Evolutionary conservation across 2,113 vertebrate genomes (phyloP), one percentile per base, ranked within the genome.

Genomic region (Myrmophylax atrothorax): DNA sequence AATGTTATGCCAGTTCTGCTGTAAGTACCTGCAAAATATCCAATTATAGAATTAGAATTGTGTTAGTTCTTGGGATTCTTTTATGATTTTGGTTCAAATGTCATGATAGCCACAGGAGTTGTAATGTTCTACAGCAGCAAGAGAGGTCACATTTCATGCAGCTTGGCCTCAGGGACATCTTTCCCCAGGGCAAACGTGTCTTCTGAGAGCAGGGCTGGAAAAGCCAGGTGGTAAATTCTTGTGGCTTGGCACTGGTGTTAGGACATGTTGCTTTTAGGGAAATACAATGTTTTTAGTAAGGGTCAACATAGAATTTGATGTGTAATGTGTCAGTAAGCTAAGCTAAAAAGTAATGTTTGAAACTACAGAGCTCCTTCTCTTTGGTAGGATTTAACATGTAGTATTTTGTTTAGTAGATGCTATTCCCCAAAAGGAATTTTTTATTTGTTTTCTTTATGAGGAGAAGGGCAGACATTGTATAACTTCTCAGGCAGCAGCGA

Each of bases 391-490:
- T 80, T 93, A 35, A 58, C 53, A 33, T 2, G 9, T 67, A 22
- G 18, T 23, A 46, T 69, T 85, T 83, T 0, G 14, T 90, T 82
- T 87, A 66, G 83, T 91, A 73, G 63, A 31, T 83, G 31, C 58
- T 85, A 31, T 76, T 49, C 1, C 2, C 62, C 78, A 19, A 44
- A 53, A 84, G 47, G 49, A 64, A 58, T 59, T 81, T 29, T 59
- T 53, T 90, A 35, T 85, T 97, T 93, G 64, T 83, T 93, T 95
- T 68, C 35, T 84, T 88, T 52, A 74, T 53, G 67, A 83, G 3
- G 19, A 95, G 53, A 73, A 66, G 75, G 85, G 29, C 10, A 24
- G 75, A 83, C 63, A 76, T 93, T 90, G 82, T 94, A 69, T 95
- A 96, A 96, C 85, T 91, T 93, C 63, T 90, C 82, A 94, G 59